phyloP scores from a whole-genome alignment of 2,888 invertebrate genomes.

The Dicycla oo region DNA sequence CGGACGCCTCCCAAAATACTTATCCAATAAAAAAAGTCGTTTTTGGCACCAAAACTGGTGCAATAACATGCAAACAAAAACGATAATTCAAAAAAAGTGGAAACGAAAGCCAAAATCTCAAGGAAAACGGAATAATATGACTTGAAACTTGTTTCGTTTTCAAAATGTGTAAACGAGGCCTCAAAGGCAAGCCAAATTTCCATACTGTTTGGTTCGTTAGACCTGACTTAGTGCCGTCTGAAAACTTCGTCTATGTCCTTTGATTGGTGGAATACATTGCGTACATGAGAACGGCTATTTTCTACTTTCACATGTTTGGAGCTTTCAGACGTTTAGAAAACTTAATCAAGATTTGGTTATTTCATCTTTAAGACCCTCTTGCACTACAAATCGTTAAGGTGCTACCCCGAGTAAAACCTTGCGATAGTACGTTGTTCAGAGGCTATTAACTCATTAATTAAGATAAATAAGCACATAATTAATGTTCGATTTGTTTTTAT shows the following conservation, averaged over 20 bases:
- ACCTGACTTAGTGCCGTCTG: slow-evolving; percentile 60
- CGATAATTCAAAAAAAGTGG: slow-evolving; percentile 40
- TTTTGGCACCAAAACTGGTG: slow-evolving; percentile 46
- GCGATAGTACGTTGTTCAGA: no score
- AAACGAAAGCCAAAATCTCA: slow-evolving; percentile 46
- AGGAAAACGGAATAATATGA: slow-evolving; percentile 54
- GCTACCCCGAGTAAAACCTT: no score
- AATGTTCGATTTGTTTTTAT: no score
- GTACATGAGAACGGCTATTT: slow-evolving; percentile 13
- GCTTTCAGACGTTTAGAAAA: neutral
- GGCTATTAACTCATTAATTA: no score
- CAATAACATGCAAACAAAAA: slow-evolving; percentile 34
- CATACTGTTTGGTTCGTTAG: slow-evolving; percentile 71
- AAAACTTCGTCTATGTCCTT: slow-evolving; percentile 57
- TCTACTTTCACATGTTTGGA: neutral
- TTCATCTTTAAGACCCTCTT: neutral
- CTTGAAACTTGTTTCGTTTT: slow-evolving; percentile 55
- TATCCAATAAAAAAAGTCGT: slow-evolving; percentile 33
- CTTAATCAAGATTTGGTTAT: neutral
- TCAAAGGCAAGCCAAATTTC: slow-evolving; percentile 63
- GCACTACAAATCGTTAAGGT: neutral
- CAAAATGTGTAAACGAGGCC: slow-evolving; percentile 56
- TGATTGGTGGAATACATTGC: slow-evolving; percentile 61
- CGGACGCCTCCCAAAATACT: slow-evolving; percentile 30
- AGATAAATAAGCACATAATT: no score